These are phyloP conservation scores for Schlechtendalia chinensis DNA, from an alignment of 1,140 invertebrate genomes.

Conservation along the genomic window DNA sequence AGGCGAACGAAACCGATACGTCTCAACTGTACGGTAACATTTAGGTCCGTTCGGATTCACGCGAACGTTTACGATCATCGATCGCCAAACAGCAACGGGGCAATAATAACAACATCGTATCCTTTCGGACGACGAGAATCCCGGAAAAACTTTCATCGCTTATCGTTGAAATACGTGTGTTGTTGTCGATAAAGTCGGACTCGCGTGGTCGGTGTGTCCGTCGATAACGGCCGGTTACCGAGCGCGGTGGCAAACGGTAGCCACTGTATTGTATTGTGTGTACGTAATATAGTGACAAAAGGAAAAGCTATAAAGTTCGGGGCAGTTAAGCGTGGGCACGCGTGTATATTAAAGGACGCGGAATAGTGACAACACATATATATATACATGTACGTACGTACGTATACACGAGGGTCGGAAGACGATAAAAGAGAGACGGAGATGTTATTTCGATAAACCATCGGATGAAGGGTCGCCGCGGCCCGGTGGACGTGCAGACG, in stretches of 20 bases:
- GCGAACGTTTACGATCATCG: too few relatives aligned
- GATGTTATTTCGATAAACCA: slow-evolving; percentile 47
- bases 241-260: too few relatives aligned
- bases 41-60: too few relatives aligned
- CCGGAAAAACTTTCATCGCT: too few relatives aligned
- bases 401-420: neutral
- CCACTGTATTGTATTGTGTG: neutral
- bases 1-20: too few relatives aligned
- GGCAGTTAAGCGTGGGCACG: neutral
- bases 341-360: slow-evolving; percentile 31
- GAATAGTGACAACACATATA: slow-evolving; percentile 6
- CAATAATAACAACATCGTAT: too few relatives aligned
- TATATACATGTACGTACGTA: neutral
- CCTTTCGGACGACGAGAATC: too few relatives aligned
- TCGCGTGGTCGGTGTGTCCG: too few relatives aligned
- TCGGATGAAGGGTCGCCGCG: slow-evolving; percentile 31
- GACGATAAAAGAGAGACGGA: slow-evolving; percentile 39
- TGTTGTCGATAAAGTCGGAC: too few relatives aligned
- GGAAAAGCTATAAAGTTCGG: slow-evolving; percentile 26
- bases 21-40: too few relatives aligned
- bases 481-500: slow-evolving; percentile 1
- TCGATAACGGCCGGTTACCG: neutral
- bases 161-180: too few relatives aligned
- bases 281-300: neutral
- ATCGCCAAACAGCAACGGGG: too few relatives aligned